Evolutionary conservation across 1,140 invertebrate species (phyloP).

Genomic region (Samia ricini): DNA sequence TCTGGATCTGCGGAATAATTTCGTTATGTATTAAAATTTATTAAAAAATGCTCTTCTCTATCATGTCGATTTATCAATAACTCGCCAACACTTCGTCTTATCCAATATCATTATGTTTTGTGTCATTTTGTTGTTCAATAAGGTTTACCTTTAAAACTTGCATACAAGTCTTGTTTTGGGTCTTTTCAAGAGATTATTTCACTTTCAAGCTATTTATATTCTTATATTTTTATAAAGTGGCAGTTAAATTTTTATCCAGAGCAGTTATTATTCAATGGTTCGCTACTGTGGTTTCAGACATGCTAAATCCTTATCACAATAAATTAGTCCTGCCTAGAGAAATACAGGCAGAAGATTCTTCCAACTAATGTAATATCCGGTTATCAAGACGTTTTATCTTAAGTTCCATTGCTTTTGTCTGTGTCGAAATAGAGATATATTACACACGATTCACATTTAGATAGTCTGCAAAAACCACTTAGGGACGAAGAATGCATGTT

Average conservation of each 20-base stretch:
- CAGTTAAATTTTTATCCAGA: too few relatives aligned
- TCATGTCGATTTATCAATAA: too few relatives aligned
- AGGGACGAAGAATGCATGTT: background rate
- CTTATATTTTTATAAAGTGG: background rate
- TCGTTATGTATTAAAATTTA: too few relatives aligned
- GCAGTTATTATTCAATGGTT: background rate
- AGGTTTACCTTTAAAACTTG: too few relatives aligned
- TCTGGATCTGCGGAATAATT: conserved; percentile 37
- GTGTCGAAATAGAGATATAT: background rate
- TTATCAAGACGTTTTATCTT: background rate
- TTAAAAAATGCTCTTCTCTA: too few relatives aligned
- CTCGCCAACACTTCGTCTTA: too few relatives aligned
- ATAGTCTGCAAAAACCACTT: background rate
- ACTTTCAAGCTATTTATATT: too few relatives aligned
- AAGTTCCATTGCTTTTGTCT: background rate
- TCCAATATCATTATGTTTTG: too few relatives aligned
- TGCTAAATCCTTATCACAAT: background rate
- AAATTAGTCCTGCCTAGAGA: background rate
- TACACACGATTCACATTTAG: background rate
- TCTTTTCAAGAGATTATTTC: too few relatives aligned
- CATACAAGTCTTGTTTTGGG: too few relatives aligned
- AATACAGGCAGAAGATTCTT: background rate
- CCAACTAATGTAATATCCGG: background rate
- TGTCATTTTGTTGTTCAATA: too few relatives aligned
- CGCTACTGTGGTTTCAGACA: background rate